phyloP scores from a whole-genome alignment of 2,113 vertebrate genomes.

The Barbus barbus region DNA sequence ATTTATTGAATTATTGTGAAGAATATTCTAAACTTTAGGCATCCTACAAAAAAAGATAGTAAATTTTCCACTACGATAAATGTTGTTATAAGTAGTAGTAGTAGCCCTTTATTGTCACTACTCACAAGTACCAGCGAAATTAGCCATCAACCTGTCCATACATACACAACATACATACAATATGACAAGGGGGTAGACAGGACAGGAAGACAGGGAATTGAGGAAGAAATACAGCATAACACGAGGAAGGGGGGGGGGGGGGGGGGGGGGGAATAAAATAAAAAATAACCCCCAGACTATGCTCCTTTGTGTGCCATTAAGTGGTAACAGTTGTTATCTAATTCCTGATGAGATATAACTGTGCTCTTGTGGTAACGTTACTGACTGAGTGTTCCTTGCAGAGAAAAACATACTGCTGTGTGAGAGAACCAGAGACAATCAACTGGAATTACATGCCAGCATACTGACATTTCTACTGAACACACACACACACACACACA shows the following conservation, averaged over 20 bases:
- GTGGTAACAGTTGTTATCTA: neutral
- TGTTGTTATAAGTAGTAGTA: too few species aligned
- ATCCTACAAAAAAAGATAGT: neutral
- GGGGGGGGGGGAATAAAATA: too few species aligned
- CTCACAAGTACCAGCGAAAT: too few species aligned
- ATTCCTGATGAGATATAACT: neutral
- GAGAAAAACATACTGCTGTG: conserved; percentile 19
- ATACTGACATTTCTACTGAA: conserved; percentile 21
- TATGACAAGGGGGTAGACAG: too few species aligned
- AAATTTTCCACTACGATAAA: neutral
- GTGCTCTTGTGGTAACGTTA: neutral
- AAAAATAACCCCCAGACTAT: too few species aligned
- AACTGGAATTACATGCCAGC: conserved; percentile 73
- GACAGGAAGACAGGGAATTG: too few species aligned
- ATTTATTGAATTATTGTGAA: neutral
- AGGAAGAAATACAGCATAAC: too few species aligned
- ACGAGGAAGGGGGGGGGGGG: too few species aligned
- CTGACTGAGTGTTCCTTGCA: too few species aligned
- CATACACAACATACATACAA: too few species aligned
- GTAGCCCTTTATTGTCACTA: too few species aligned
- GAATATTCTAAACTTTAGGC: neutral
- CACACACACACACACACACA: conserved; percentile 15
- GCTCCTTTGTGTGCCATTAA: neutral
- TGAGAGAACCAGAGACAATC: conserved; percentile 65
- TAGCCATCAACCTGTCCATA: too few species aligned